Conservation (phyloP, 2,888 invertebrate species). For the Seira ritae region DNA sequence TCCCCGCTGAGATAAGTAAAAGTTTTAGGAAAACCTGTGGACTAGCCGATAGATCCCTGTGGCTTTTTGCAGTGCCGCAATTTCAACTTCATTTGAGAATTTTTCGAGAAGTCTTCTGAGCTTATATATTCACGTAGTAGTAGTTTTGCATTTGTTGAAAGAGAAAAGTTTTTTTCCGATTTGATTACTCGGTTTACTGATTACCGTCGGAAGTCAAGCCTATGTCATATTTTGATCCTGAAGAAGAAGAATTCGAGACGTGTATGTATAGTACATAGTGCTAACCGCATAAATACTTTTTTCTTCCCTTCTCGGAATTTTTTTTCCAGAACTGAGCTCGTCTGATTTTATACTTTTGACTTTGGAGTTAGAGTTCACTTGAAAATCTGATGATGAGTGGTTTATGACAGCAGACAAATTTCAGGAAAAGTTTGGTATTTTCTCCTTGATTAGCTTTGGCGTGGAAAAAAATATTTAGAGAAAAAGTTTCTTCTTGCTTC, state of each 20-base stretch:
- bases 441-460: slow-evolving; percentile 11
- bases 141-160: not conserved
- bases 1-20: not conserved
- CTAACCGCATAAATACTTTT: not conserved
- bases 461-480: not conserved
- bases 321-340: not conserved
- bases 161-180: slow-evolving; percentile 32
- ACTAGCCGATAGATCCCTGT: not conserved
- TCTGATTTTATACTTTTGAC: slow-evolving; percentile 7
- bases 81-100: not conserved
- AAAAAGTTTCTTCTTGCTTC: not conserved
- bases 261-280: no score
- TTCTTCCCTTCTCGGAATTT: not conserved
- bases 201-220: not conserved
- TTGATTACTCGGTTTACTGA: slow-evolving; percentile 12
- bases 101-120: not conserved
- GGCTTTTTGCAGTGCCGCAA: slow-evolving; percentile 7
- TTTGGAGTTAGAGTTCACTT: not conserved
- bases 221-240: slow-evolving; percentile 14
- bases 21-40: not conserved
- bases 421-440: not conserved
- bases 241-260: not conserved
- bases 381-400: slow-evolving; percentile 18
- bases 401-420: slow-evolving; percentile 48
- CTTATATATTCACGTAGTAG: not conserved